Conservation (phyloP, 1,140 invertebrate species). For the Drosophila hydei region DNA sequence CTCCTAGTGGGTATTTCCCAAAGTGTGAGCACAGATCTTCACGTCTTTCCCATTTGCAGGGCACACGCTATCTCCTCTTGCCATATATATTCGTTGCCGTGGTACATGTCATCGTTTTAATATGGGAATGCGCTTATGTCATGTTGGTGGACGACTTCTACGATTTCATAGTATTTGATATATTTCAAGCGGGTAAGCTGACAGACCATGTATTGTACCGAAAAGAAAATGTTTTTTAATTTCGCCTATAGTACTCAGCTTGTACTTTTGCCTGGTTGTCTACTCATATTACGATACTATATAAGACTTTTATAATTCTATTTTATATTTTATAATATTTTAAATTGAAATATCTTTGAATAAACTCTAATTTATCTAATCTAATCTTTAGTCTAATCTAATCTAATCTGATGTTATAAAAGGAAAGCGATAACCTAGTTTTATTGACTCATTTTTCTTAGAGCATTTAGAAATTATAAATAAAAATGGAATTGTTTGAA, state of each 20-base stretch:
- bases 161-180: conserved; percentile 56
- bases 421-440: no score
- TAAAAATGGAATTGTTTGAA: no score
- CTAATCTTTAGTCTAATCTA: no score
- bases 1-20: conserved; percentile 35
- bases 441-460: no score
- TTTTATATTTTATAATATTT: neutral
- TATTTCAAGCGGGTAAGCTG: conserved; percentile 47
- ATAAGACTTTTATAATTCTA: neutral
- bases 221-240: neutral
- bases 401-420: no score
- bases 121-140: conserved; percentile 36
- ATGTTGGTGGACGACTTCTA: conserved; percentile 33
- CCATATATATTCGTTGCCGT: conserved; percentile 53
- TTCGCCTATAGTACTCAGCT: conserved; percentile 31
- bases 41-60: conserved; percentile 4
- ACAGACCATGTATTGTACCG: no score
- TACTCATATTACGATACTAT: conserved; percentile 50
- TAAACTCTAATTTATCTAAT: no score
- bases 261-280: conserved; percentile 63
- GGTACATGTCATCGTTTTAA: conserved; percentile 38
- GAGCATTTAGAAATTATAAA: no score
- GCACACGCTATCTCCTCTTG: conserved; percentile 26
- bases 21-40: neutral
- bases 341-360: no score